Evolutionary conservation across 2,888 invertebrate species (phyloP).

Genomic region (Heliconius charithonia): DNA sequence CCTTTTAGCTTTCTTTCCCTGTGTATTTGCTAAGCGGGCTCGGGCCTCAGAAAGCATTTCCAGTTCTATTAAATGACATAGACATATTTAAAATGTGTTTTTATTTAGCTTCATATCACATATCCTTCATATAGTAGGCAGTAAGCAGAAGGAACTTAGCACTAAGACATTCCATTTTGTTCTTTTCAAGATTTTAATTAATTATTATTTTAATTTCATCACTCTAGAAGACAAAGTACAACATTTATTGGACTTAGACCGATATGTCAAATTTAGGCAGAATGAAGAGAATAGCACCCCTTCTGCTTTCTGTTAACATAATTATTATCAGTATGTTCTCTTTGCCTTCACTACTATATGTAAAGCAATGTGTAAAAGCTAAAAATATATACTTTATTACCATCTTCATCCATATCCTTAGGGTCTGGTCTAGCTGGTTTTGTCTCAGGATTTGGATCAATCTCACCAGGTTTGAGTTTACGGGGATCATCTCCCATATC

Average conservation of each 20-base stretch:
- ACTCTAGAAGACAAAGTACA: background rate
- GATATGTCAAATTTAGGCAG: background rate
- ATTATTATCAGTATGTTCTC: background rate
- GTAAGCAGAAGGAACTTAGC: background rate
- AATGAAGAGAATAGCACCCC: background rate
- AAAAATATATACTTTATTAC: slow-evolving; percentile 76
- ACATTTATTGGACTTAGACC: background rate
- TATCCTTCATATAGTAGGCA: background rate
- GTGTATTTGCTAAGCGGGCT: slow-evolving; percentile 98
- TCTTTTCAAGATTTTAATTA: no score
- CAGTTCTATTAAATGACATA: slow-evolving; percentile 86
- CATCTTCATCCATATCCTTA: slow-evolving; percentile 99
- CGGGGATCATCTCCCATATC: slow-evolving; percentile 97
- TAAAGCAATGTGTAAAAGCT: no score
- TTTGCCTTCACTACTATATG: background rate
- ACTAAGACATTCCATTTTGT: background rate
- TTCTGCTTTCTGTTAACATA: background rate
- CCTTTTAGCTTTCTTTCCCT: slow-evolving; percentile 96
- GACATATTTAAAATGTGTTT: background rate
- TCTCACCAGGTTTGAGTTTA: slow-evolving; percentile 99
- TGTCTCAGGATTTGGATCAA: slow-evolving; percentile 99
- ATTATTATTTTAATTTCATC: no score
- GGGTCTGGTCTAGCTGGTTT: slow-evolving; percentile 99
- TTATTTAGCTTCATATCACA: background rate
- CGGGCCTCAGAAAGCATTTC: slow-evolving; percentile 99